phyloP scores from a whole-genome alignment of 1,140 invertebrate genomes.

The Lamellibrachia luymesi region DNA sequence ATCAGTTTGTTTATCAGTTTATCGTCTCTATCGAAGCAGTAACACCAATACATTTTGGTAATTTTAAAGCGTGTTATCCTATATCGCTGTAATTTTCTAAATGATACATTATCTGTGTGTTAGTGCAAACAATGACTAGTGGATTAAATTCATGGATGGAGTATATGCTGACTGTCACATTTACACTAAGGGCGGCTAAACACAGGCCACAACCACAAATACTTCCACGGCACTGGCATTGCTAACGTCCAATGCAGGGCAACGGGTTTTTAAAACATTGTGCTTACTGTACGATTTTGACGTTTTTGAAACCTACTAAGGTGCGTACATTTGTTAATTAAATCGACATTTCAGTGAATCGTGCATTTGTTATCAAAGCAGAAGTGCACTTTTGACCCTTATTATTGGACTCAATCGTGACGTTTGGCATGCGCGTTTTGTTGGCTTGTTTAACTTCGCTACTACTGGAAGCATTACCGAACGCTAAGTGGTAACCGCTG shows the following conservation, averaged over 20 bases:
- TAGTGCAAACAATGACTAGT: not conserved
- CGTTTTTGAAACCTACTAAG: not conserved
- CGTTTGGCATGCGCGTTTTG: not conserved
- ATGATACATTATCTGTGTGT: not conserved
- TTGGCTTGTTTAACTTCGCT: not conserved
- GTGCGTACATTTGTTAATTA: not conserved
- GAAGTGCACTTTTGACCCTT: not conserved
- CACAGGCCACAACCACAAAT: not conserved
- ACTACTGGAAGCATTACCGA: not conserved
- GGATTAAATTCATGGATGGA: not conserved
- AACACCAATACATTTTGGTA: not conserved
- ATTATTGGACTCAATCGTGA: not conserved
- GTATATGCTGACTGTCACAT: not conserved
- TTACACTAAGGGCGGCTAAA: not conserved
- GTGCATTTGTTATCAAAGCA: not conserved
- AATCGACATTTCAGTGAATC: not conserved
- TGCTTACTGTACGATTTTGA: not conserved
- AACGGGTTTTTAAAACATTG: not conserved
- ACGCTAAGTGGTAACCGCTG: not conserved
- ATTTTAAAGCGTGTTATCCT: not conserved
- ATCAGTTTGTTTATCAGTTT: no score
- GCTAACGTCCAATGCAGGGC: not conserved
- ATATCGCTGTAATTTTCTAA: not conserved
- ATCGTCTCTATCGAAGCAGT: not conserved
- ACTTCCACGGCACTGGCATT: not conserved